A percentile compares a stretch with the other conserved stretches of the same genome.
These are phyloP conservation scores for Apodemus sylvaticus DNA, from an alignment of 2,113 vertebrate genomes.

Conservation along the genomic window DNA sequence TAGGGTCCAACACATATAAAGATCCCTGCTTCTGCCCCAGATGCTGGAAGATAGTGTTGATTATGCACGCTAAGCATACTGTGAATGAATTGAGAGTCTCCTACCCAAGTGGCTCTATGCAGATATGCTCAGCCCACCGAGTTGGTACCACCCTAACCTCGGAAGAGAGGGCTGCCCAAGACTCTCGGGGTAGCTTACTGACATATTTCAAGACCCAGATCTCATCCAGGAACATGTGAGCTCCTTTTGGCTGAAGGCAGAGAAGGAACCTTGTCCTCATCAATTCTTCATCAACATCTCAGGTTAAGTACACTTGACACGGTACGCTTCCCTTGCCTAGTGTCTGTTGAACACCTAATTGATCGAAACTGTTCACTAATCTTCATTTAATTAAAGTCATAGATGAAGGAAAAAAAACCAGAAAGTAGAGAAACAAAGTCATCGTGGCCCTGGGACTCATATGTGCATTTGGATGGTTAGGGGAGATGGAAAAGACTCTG, in stretches of 20 bases:
- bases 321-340: neutral
- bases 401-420: conserved; percentile 16
- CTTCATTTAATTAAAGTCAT: conserved; percentile 48
- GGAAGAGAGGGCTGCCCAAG: neutral
- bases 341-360: neutral
- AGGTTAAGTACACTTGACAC: neutral
- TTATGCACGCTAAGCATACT: accelerated
- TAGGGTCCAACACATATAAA: accelerated
- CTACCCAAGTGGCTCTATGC: neutral
- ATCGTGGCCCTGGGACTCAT: neutral
- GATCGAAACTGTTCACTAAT: neutral
- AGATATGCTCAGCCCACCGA: accelerated
- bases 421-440: conserved; percentile 32
- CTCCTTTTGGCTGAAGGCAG: neutral
- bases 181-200: neutral
- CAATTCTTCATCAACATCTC: neutral
- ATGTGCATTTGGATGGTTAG: neutral
- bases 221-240: neutral
- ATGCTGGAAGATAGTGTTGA: neutral
- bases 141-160: neutral
- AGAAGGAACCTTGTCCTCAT: neutral
- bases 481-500: neutral
- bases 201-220: neutral
- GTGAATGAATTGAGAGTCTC: neutral
- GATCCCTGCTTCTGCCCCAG: neutral